Evolutionary conservation across 2,113 vertebrate species (phyloP).

Genomic region (Bos taurus): ARS-UCD2.0 NC_037338.1:79307001-79307500

Average conservation of each 20-base stretch:
- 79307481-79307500: constrained; percentile 15
- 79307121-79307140: neutral
- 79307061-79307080: neutral
- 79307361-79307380: neutral
- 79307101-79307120: neutral
- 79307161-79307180: neutral
- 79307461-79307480: constrained; percentile 32
- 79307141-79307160: neutral
- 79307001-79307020: neutral
- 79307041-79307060: neutral
- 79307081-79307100: neutral
- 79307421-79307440: constrained; percentile 18
- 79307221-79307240: neutral
- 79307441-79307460: constrained; percentile 26
- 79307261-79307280: neutral
- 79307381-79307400: neutral
- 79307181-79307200: neutral
- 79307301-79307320: neutral
- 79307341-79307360: constrained; percentile 14
- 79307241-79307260: neutral
- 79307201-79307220: neutral
- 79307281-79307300: neutral
- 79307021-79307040: neutral
- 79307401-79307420: neutral
- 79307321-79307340: neutral